These are phyloP conservation scores for Homalodisca vitripennis DNA, from an alignment of 1,140 invertebrate species.

Conservation along the genomic window DNA sequence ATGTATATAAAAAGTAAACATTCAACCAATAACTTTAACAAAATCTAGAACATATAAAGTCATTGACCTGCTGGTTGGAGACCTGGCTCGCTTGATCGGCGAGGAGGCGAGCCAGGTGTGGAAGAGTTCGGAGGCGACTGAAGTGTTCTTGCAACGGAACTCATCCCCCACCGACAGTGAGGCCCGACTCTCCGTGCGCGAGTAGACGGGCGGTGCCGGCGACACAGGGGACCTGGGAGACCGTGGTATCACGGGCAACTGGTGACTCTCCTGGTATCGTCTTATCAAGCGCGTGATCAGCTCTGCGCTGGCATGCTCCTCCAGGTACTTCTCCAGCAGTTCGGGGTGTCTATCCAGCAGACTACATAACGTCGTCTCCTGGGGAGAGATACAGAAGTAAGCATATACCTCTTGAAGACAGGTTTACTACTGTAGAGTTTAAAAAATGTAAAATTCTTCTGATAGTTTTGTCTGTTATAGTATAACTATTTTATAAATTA, in stretches of 20 bases:
- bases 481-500: too few relatives aligned
- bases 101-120: conserved; percentile 75
- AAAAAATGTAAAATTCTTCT: too few relatives aligned
- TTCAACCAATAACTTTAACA: neutral
- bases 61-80: conserved; percentile 57
- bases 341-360: conserved; percentile 36
- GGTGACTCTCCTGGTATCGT: neutral
- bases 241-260: neutral
- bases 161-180: conserved; percentile 26
- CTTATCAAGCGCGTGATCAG: conserved; percentile 33
- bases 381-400: conserved; percentile 2
- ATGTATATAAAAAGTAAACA: too few relatives aligned
- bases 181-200: conserved; percentile 7
- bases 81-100: conserved; percentile 56
- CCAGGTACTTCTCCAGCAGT: conserved; percentile 40
- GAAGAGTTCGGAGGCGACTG: conserved; percentile 80
- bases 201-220: neutral
- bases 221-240: neutral
- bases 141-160: conserved; percentile 51
- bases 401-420: too few relatives aligned
- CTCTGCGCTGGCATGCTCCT: conserved; percentile 35
- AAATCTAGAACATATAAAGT: neutral
- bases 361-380: conserved; percentile 33
- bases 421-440: too few relatives aligned
- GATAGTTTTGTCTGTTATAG: too few relatives aligned